These are phyloP conservation scores for Phoxinus dragarum DNA, from an alignment of 2,797 vertebrate species.

Conservation along the genomic window DNA sequence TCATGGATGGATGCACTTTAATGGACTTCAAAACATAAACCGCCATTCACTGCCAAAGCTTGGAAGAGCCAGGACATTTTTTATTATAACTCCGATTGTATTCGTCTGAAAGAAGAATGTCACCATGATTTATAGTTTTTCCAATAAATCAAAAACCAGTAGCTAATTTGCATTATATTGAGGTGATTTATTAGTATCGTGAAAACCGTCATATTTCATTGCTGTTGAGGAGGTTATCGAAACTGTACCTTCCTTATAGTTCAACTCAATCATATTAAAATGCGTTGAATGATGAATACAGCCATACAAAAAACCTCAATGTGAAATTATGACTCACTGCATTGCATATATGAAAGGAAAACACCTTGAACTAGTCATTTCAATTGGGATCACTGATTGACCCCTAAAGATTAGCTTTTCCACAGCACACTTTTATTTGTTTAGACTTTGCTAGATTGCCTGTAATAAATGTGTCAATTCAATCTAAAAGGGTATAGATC, in stretches of 20 bases:
- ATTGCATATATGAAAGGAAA: neutral
- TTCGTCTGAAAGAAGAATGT: too few relatives aligned
- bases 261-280: neutral
- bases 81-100: too few relatives aligned
- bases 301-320: neutral
- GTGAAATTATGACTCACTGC: neutral
- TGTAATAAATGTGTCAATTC: slow-evolving; percentile 14
- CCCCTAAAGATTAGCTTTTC: neutral
- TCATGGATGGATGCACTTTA: too few relatives aligned
- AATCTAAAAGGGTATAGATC: neutral
- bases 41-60: too few relatives aligned
- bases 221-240: neutral
- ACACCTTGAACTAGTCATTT: neutral
- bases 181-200: too few relatives aligned
- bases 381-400: neutral
- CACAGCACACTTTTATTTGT: slow-evolving; percentile 5
- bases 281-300: neutral
- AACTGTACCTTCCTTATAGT: neutral
- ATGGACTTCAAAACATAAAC: too few relatives aligned
- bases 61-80: too few relatives aligned
- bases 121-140: too few relatives aligned
- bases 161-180: too few relatives aligned
- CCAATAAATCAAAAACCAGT: too few relatives aligned
- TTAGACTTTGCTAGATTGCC: slow-evolving; percentile 10
- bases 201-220: neutral